Conservation (phyloP, 2,888 invertebrate genomes). For the Hirtodrosophila confusa region DNA sequence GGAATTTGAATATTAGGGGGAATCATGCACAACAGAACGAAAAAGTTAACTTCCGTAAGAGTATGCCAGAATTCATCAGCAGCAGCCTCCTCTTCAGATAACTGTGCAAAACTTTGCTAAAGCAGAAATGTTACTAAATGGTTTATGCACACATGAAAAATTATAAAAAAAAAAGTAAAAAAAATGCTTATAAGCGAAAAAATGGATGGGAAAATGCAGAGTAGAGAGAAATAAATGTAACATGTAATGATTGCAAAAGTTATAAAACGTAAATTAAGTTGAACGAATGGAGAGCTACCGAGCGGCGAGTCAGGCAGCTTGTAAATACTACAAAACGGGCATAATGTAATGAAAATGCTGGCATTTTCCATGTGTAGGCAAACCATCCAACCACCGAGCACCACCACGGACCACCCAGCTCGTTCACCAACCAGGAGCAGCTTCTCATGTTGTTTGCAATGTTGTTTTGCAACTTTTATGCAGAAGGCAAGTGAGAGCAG, state of each 20-base stretch:
- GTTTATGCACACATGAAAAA: slow-evolving; percentile 72
- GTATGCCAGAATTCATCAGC: slow-evolving; percentile 24
- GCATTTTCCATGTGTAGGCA: slow-evolving; percentile 25
- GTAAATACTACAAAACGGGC: slow-evolving; percentile 50
- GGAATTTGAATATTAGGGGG: too few species aligned
- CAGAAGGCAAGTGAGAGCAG: slow-evolving; percentile 32
- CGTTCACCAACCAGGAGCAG: slow-evolving; percentile 16
- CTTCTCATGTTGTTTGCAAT: slow-evolving; percentile 59
- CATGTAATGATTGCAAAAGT: slow-evolving; percentile 79
- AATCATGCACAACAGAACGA: too few species aligned
- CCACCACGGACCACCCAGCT: not conserved
- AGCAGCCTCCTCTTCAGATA: not conserved
- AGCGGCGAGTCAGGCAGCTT: slow-evolving; percentile 12
- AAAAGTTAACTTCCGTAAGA: slow-evolving; percentile 10
- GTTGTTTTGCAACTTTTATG: slow-evolving; percentile 75
- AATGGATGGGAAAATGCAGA: not conserved
- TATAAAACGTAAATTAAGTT: slow-evolving; percentile 80
- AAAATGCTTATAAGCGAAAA: slow-evolving; percentile 14
- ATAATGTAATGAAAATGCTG: slow-evolving; percentile 60
- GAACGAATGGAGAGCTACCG: slow-evolving; percentile 73
- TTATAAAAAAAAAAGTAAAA: slow-evolving; percentile 23
- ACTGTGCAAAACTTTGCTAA: slow-evolving; percentile 52
- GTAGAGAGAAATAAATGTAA: slow-evolving; percentile 63
- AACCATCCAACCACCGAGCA: slow-evolving; percentile 4
- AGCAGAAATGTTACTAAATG: slow-evolving; percentile 74